Evolutionary conservation across 1,140 invertebrate species (phyloP), one percentile per base, ranked within the genome.

Genomic region (Limonius californicus): DNA sequence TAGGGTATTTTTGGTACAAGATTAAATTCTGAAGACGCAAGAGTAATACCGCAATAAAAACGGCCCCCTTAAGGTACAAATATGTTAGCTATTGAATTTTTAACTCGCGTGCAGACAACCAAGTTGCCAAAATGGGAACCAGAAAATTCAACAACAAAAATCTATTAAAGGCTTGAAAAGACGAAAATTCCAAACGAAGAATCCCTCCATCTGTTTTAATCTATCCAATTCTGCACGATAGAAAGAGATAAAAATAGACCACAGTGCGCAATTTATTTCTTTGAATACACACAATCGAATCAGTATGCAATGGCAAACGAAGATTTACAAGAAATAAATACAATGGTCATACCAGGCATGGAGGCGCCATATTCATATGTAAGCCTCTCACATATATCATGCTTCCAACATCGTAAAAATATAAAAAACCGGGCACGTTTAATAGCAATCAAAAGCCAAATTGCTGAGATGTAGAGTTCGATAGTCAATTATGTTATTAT

Each of bases 321-420:
- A 39, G 35, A 39, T 39, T 39, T 39, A 39, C 35, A 39, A 39
- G 35, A 39, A 39, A 39, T 39, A 39, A 39, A 39, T 39, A 39
- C 35, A 39, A 39, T 39, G 35, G 35, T 39, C 35, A 39, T 39
- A 39, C 35, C 35, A 39, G 35, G 35, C n/a, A 39, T 39, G 35
- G 35, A 39, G 35, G 35, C 35, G 35, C 35, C 35, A 39, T 39
- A 39, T 39, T 14, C 35, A 39, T 39, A 39, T 39, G 35, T 39
- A 39, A 39, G 8, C 35, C 35, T 39, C 35, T 39, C 35, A 39
- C 35, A 39, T 39, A 39, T 39, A 39, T 39, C 35, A 39, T 39
- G 35, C 35, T n/a, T 39, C 35, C n/a, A 14, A 14, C 35, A 12
- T 2, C n/a, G n/a, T 39, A 39, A 39, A 39, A 39, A 39, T 39